A percentile compares a stretch with the other conserved stretches of the same genome.
Evolutionary conservation across 1,140 invertebrate genomes (phyloP).

Genomic region (Macrobrachium rosenbergii): DNA sequence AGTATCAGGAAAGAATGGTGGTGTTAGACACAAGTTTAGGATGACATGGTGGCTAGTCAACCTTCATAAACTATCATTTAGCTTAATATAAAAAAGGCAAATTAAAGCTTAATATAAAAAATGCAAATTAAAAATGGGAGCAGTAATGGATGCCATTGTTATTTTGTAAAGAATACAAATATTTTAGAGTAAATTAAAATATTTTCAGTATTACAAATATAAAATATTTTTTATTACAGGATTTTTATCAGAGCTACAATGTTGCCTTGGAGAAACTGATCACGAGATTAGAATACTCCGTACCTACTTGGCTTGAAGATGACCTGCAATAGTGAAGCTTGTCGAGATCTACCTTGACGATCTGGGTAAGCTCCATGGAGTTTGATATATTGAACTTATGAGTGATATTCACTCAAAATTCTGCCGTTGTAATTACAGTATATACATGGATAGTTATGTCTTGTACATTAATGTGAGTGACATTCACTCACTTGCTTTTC

Average conservation of each 20-base stretch:
- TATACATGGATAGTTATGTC: not conserved
- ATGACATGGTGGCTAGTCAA: too few relatives aligned
- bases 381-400: conserved; percentile 64
- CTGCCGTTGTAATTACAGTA: too few relatives aligned
- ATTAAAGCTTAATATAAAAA: not conserved
- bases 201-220: not conserved
- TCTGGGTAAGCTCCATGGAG: conserved; percentile 70
- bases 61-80: too few relatives aligned
- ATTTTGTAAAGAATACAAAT: not conserved
- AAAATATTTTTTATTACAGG: conserved; percentile 68
- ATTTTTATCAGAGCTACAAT: conserved; percentile 93
- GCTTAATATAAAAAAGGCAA: too few relatives aligned
- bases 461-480: not conserved
- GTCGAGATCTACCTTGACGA: not conserved
- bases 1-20: too few relatives aligned
- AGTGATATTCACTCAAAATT: conserved; percentile 28
- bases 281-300: conserved; percentile 83
- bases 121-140: not conserved
- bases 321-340: conserved; percentile 75
- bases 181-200: not conserved
- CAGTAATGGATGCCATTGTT: not conserved
- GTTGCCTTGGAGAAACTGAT: conserved; percentile 93
- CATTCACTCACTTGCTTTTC: not conserved
- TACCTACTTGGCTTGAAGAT: conserved; percentile 94
- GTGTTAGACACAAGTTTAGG: too few relatives aligned